Evolutionary conservation across 2,113 vertebrate genomes (phyloP).

Genomic region (Ictidomys tridecemlineatus): DNA sequence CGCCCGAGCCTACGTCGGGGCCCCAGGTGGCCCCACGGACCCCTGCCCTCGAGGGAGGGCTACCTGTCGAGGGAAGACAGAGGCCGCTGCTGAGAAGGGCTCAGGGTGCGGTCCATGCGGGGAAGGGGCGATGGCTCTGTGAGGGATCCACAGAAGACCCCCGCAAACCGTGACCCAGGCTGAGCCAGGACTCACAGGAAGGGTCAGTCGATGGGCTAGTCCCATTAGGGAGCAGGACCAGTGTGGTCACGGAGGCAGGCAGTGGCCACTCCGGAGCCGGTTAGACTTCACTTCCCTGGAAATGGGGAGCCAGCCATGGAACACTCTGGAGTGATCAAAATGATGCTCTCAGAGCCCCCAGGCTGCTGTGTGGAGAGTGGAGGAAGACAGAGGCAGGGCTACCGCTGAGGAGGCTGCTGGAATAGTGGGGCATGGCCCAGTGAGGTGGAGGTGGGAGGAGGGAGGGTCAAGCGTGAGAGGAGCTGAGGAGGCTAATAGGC

Average conservation of each 20-base stretch:
- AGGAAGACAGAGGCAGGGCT: neutral
- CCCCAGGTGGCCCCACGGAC: neutral
- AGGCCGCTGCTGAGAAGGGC: neutral
- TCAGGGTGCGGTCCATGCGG: neutral
- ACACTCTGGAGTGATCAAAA: neutral
- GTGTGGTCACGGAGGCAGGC: neutral
- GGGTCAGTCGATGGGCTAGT: neutral
- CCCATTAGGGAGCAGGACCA: neutral
- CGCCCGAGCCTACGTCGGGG: neutral
- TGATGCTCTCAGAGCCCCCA: neutral
- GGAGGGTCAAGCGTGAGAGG: neutral
- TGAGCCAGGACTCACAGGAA: neutral
- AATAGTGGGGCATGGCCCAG: neutral
- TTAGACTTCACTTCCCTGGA: neutral
- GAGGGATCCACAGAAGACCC: neutral
- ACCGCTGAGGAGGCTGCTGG: neutral
- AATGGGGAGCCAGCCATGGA: conserved; percentile 35
- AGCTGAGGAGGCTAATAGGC: neutral
- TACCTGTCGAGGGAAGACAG: neutral
- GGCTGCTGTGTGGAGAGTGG: neutral
- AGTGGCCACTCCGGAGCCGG: neutral
- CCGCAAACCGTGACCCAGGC: neutral
- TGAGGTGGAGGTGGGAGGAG: neutral
- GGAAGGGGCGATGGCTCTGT: neutral
- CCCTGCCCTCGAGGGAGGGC: neutral